Evolutionary conservation across 2,888 invertebrate species (phyloP).

Genomic region (Amphipyra berbera): DNA sequence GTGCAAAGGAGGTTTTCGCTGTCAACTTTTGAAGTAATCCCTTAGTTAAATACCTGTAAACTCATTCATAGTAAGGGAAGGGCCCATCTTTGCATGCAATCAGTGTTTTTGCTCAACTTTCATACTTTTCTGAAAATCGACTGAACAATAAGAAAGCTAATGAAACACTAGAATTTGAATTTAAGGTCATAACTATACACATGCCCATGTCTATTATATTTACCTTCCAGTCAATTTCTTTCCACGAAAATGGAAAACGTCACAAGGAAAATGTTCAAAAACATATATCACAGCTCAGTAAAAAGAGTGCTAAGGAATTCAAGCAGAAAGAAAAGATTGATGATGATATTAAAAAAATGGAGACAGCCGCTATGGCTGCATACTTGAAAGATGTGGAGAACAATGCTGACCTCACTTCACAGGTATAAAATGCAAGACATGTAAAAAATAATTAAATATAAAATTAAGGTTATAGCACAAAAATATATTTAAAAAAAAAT

Average conservation of each 20-base stretch:
- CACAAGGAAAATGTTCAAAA: conserved; percentile 98
- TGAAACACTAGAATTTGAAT: too few relatives aligned
- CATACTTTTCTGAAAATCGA: too few relatives aligned
- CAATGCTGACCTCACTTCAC: conserved; percentile 91
- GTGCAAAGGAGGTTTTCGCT: too few relatives aligned
- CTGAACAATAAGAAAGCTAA: too few relatives aligned
- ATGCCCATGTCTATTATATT: background rate
- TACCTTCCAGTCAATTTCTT: conserved; percentile 94
- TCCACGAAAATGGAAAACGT: conserved; percentile 97
- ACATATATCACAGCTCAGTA: conserved; percentile 95
- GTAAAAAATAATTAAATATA: background rate
- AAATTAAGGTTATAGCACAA: too few relatives aligned
- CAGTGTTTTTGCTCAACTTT: too few relatives aligned
- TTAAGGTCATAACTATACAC: too few relatives aligned
- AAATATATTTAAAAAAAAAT: too few relatives aligned
- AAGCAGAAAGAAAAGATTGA: conserved; percentile 94
- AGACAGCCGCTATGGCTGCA: conserved; percentile 96
- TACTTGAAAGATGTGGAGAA: conserved; percentile 95
- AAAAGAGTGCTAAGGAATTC: conserved; percentile 94
- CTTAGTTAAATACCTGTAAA: too few relatives aligned
- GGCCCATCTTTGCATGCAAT: too few relatives aligned
- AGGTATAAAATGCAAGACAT: conserved; percentile 70
- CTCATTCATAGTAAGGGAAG: too few relatives aligned
- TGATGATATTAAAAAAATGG: conserved; percentile 95
- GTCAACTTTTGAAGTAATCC: too few relatives aligned